Evolutionary conservation across 2,888 invertebrate species (phyloP), one percentile per base, ranked within the genome.

Genomic region (Caenorhabditis doughertyi): DNA sequence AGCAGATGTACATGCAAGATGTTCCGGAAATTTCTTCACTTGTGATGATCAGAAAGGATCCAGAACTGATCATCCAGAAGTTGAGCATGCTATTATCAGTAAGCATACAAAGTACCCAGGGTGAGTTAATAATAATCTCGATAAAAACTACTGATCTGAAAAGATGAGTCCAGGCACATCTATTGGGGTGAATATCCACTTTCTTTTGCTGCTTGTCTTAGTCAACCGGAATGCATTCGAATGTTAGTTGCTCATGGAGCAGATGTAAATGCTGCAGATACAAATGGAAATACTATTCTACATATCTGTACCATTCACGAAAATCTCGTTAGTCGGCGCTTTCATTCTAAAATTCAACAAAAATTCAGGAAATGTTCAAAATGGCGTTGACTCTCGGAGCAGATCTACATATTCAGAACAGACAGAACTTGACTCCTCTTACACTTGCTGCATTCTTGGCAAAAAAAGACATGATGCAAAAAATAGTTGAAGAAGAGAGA

Each of bases 111-210:
- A 95, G 92, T 97, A 96, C 91, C 94, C 95, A 87, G 96, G 96
- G 95, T 95, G 27, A 55, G 77, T 51, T 9, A 3, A 13, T 9
- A 23, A 32, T 44, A 3, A 11, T 13, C 3, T 53, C 21, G n/a
- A 1, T 21, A 27, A 5, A 53, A 27, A 8, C 32, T 21, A 29
- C n/a, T 13, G 2, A 21, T 49, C 18, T 18, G 3, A 13, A 18
- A 3, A 8, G 25, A 9, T 51, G 16, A 11, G 62, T 65, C 18
- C 91, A 96, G 98, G 3, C 97, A 97, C 92, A 97, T 97, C 0
- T 98, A 98, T 92, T 98, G 98, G 97, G 98, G 98, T 21, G 98
- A 98, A 93, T 98, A 97, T 93, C 97, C 98, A 0, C 93, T 98
- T 47, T 95, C 95, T 83, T 98, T 99, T 92, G 97, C 98, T 0